phyloP scores from a whole-genome alignment of 2,113 vertebrate species.

The Pelvicachromis taeniatus region DNA sequence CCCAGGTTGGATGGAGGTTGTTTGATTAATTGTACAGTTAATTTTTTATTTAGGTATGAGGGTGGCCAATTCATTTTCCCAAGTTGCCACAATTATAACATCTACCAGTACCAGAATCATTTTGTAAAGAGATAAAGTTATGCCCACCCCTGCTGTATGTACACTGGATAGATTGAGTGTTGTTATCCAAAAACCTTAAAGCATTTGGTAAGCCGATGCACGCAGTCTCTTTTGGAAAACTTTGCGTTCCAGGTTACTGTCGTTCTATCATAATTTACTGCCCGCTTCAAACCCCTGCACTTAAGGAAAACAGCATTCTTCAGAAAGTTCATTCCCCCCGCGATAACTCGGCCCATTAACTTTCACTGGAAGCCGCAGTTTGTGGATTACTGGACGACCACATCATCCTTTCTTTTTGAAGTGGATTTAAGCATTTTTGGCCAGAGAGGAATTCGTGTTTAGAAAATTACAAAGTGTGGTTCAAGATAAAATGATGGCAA shows the following conservation, averaged over 20 bases:
- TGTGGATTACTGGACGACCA: not conserved
- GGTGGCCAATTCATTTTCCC: not conserved
- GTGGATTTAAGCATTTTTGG: not conserved
- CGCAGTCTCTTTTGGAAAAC: not conserved
- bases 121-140: not conserved
- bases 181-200: not conserved
- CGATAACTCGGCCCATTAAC: not conserved
- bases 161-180: not conserved
- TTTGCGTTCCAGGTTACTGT: not conserved
- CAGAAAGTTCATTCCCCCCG: not conserved
- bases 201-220: not conserved
- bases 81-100: not conserved
- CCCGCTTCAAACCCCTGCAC: not conserved
- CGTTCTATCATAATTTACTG: not conserved
- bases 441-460: not conserved
- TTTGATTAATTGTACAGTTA: not conserved
- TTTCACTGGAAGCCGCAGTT: constrained; percentile 8
- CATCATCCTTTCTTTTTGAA: not conserved
- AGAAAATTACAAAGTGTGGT: not conserved
- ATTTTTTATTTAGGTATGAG: not conserved
- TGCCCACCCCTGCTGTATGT: not conserved
- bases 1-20: not conserved
- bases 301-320: constrained; percentile 27
- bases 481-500: not conserved
- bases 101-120: not conserved